Conservation (phyloP, 2,888 invertebrate species). For the Hedychridium roseum region DNA sequence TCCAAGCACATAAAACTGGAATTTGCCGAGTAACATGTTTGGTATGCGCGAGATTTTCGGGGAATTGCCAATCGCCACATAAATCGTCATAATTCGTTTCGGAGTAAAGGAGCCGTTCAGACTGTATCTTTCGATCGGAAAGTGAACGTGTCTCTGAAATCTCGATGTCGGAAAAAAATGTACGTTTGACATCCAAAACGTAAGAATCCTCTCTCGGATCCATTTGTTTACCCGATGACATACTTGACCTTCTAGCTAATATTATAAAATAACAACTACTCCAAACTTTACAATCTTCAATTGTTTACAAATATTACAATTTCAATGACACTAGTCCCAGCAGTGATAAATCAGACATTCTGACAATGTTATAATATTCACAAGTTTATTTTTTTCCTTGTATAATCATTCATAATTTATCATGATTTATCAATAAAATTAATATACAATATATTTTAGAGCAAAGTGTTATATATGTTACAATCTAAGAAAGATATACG, state of each 20-base stretch:
- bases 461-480: slow-evolving; percentile 60
- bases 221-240: too few relatives aligned
- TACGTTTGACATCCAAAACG: slow-evolving; percentile 20
- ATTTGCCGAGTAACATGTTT: slow-evolving; percentile 18
- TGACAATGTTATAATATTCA: slow-evolving; percentile 41
- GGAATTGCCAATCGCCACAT: slow-evolving; percentile 44
- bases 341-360: too few relatives aligned
- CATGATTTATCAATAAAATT: slow-evolving; percentile 61
- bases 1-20: slow-evolving; percentile 43
- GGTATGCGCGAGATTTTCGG: slow-evolving; percentile 31
- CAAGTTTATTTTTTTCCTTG: slow-evolving; percentile 50
- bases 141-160: neutral
- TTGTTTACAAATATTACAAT: too few relatives aligned
- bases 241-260: too few relatives aligned
- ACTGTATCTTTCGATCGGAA: slow-evolving; percentile 14
- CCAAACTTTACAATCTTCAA: too few relatives aligned
- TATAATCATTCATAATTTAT: slow-evolving; percentile 59
- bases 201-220: too few relatives aligned
- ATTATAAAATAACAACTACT: too few relatives aligned
- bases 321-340: too few relatives aligned
- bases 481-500: slow-evolving; percentile 58
- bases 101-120: slow-evolving; percentile 32
- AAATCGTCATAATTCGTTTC: slow-evolving; percentile 47
- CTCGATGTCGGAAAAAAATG: slow-evolving; percentile 25
- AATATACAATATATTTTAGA: slow-evolving; percentile 62